These are phyloP conservation scores for Melanotaenia parkinsoni DNA, from an alignment of 2,797 vertebrate genomes.

Conservation along the genomic window DNA sequence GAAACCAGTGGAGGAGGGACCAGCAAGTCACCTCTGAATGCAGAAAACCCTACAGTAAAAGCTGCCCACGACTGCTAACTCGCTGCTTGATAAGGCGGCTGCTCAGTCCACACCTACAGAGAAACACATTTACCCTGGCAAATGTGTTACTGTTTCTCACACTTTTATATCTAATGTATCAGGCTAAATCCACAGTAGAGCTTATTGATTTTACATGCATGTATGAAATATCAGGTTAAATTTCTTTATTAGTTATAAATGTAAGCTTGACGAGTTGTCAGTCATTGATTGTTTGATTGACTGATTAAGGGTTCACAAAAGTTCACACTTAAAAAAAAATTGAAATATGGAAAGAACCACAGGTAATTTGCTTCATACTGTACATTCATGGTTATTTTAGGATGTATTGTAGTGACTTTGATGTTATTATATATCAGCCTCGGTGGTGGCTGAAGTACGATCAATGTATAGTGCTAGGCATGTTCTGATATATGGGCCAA, in stretches of 20 bases:
- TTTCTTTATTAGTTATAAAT: not conserved
- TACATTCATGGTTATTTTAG: not conserved
- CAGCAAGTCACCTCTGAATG: conserved; percentile 63
- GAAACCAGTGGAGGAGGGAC: conserved; percentile 72
- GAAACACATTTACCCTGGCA: conserved; percentile 41
- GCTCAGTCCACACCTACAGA: conserved; percentile 53
- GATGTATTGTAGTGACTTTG: not conserved
- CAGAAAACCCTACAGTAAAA: conserved; percentile 61
- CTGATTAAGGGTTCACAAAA: not conserved
- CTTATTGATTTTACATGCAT: not conserved
- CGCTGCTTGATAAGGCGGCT: conserved; percentile 38
- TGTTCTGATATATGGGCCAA: not conserved
- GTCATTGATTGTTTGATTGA: not conserved
- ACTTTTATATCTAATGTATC: not conserved
- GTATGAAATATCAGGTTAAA: not conserved
- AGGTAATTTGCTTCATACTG: not conserved
- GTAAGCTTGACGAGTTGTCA: not conserved
- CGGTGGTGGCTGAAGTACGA: not conserved
- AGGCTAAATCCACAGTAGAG: not conserved
- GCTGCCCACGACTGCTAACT: conserved; percentile 63
- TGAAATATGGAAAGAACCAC: not conserved
- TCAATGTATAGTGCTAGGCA: not conserved
- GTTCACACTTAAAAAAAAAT: not conserved
- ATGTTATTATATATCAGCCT: not conserved
- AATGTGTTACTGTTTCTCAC: conserved; percentile 17